These are phyloP conservation scores for Eristalis intricaria DNA, from an alignment of 2,888 invertebrate species.

Conservation along the genomic window DNA sequence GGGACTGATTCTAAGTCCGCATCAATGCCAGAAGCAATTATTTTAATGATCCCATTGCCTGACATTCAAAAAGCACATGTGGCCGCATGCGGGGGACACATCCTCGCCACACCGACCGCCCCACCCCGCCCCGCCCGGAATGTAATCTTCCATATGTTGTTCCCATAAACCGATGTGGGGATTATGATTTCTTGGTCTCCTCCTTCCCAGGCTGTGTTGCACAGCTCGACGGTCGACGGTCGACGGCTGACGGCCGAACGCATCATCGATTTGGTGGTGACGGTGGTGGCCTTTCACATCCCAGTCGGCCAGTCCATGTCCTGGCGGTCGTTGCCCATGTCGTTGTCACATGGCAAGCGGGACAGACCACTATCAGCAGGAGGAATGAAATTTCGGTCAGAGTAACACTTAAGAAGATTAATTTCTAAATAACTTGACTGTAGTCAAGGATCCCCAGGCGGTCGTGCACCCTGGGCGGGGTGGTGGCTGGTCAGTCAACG, in stretches of 20 bases:
- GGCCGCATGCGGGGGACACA: conserved; percentile 17
- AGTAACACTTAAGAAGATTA: conserved; percentile 65
- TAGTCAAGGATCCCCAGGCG: conserved; percentile 7
- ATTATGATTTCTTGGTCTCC: conserved; percentile 45
- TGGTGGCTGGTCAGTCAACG: neutral
- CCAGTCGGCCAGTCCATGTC: neutral
- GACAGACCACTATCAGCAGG: conserved; percentile 53
- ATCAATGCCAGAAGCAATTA: conserved; percentile 71
- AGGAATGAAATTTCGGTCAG: conserved; percentile 48
- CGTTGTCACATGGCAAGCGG: neutral
- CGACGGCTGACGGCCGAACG: conserved; percentile 7
- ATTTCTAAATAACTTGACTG: conserved; percentile 59
- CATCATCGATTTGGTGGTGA: neutral
- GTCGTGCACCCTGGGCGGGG: neutral
- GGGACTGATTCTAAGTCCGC: conserved; percentile 64
- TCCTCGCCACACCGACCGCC: neutral
- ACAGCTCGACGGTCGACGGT: neutral
- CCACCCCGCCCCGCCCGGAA: conserved; percentile 3
- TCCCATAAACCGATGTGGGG: conserved; percentile 52
- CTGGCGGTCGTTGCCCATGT: neutral
- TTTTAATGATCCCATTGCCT: conserved; percentile 69
- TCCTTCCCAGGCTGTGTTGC: conserved; percentile 14
- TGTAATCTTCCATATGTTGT: conserved; percentile 48
- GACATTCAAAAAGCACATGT: conserved; percentile 48
- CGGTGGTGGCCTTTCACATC: neutral